These are phyloP conservation scores for Scaptomyza pallida DNA, from an alignment of 1,140 invertebrate genomes.

Conservation along the genomic window DNA sequence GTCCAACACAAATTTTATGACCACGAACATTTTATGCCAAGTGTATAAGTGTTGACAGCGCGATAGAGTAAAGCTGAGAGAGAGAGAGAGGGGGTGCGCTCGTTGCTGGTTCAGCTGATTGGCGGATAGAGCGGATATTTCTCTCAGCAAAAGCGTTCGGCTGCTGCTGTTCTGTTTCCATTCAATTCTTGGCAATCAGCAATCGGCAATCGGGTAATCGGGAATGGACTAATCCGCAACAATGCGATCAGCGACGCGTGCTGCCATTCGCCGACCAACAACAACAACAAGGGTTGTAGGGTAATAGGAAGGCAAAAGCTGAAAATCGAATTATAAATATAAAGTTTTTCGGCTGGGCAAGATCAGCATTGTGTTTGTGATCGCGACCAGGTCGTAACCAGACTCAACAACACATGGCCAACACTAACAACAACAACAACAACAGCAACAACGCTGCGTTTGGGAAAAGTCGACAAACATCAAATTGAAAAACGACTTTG, in stretches of 20 bases:
- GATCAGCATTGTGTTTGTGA: neutral
- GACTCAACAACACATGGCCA: neutral
- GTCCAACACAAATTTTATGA: no score
- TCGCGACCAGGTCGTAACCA: constrained; percentile 8
- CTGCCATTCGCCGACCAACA: constrained; percentile 1
- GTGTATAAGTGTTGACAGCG: no score
- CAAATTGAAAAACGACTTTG: constrained; percentile 24
- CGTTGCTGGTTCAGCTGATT: neutral
- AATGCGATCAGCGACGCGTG: constrained; percentile 30
- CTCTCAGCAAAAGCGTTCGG: constrained; percentile 40
- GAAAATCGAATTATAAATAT: constrained; percentile 16
- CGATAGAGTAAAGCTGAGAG: no score
- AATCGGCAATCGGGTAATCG: constrained; percentile 19
- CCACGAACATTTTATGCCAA: no score
- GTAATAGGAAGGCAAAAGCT: neutral
- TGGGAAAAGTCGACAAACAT: constrained; percentile 12
- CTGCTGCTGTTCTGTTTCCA: constrained; percentile 17
- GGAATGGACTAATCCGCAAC: neutral
- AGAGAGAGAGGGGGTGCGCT: neutral
- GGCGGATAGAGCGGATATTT: constrained; percentile 47
- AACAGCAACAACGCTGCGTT: neutral
- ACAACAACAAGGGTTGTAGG: neutral
- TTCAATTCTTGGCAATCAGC: constrained; percentile 27
- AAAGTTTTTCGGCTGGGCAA: constrained; percentile 8
- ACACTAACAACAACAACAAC: neutral